A percentile compares a stretch with the other conserved stretches of the same genome.
Conservation (phyloP, 2,113 vertebrate species). For the Callospermophilus lateralis region DNA sequence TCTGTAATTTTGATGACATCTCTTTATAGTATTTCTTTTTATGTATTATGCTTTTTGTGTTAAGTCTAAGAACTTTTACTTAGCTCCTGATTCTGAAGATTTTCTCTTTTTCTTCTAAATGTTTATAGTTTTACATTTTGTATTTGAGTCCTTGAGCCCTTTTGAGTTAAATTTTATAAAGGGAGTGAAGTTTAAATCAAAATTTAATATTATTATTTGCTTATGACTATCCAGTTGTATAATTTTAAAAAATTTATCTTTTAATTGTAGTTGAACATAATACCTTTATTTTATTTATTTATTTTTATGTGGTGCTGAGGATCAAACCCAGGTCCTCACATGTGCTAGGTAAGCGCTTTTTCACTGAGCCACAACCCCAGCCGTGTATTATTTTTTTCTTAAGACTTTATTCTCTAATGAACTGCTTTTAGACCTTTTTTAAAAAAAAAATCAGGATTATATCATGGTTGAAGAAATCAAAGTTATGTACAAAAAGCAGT, state of each 20-base stretch:
- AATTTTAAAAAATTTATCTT: neutral
- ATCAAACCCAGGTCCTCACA: too few relatives aligned
- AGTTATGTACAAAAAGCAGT: neutral
- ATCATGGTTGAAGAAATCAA: neutral
- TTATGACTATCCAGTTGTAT: neutral
- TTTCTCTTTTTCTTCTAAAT: neutral
- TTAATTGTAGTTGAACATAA: too few relatives aligned
- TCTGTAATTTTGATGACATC: neutral
- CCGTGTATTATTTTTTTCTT: neutral
- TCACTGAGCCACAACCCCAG: too few relatives aligned
- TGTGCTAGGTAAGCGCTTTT: too few relatives aligned
- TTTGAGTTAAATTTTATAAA: neutral
- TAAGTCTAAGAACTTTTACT: neutral
- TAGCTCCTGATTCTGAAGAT: neutral
- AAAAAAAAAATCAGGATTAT: neutral
- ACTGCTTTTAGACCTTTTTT: neutral
- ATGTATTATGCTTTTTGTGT: neutral
- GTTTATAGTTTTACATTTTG: conserved; percentile 13
- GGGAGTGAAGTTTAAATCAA: neutral
- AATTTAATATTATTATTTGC: neutral
- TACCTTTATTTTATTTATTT: too few relatives aligned
- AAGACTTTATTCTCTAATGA: neutral
- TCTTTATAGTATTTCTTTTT: neutral
- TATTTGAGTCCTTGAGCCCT: neutral
- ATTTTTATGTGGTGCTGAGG: too few relatives aligned